Conservation (phyloP, 1,140 invertebrate species). For the Sycophila sp. region DNA sequence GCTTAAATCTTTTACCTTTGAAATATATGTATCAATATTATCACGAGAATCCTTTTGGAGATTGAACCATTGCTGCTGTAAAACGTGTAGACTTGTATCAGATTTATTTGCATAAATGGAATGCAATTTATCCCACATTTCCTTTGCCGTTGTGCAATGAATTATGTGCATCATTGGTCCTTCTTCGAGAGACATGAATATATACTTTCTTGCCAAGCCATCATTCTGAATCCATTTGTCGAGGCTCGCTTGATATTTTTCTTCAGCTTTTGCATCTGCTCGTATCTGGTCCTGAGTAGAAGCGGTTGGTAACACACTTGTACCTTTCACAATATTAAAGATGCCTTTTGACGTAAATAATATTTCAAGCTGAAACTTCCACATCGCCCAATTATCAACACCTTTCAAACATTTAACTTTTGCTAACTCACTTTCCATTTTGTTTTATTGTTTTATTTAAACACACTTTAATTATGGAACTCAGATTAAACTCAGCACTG, state of each 20-base stretch:
- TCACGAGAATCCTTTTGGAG: slow-evolving; percentile 22
- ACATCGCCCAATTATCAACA: slow-evolving; percentile 33
- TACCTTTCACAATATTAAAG: slow-evolving; percentile 25
- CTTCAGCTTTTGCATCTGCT: background rate
- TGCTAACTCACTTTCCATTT: slow-evolving; percentile 38
- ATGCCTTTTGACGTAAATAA: slow-evolving; percentile 22
- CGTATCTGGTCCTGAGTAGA: background rate
- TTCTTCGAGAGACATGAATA: slow-evolving; percentile 44
- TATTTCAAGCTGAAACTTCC: slow-evolving; percentile 41
- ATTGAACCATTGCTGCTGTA: slow-evolving; percentile 42
- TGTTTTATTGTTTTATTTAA: background rate
- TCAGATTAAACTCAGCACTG: no score
- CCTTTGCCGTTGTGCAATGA: slow-evolving; percentile 44
- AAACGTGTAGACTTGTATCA: background rate
- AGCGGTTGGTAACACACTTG: slow-evolving; percentile 38
- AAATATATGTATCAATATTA: slow-evolving; percentile 44
- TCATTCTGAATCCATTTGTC: slow-evolving; percentile 20
- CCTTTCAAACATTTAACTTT: slow-evolving; percentile 38
- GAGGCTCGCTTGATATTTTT: background rate
- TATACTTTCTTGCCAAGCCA: slow-evolving; percentile 43
- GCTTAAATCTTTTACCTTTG: slow-evolving; percentile 47
- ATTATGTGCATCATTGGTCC: slow-evolving; percentile 49
- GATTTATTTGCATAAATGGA: background rate
- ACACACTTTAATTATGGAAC: no score
- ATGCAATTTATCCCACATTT: slow-evolving; percentile 43